These are phyloP conservation scores for Chionomys nivalis DNA, from an alignment of 2,113 vertebrate species.

Conservation along the genomic window DNA sequence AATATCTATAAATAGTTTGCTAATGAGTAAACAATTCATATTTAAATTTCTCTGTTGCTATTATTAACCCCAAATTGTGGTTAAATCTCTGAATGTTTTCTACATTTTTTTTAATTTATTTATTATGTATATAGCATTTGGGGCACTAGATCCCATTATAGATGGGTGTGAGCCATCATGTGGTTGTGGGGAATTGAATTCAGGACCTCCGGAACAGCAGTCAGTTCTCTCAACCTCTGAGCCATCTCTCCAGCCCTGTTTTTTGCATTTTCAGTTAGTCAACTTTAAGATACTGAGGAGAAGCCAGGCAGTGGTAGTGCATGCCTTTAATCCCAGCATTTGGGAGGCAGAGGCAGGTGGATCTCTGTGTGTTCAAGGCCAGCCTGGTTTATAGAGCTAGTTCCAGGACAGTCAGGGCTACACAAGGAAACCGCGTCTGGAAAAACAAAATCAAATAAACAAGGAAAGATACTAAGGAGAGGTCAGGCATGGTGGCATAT, in stretches of 20 bases:
- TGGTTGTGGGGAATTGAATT: too few relatives aligned
- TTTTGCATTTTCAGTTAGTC: conserved; percentile 42
- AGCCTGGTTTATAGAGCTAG: neutral
- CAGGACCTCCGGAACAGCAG: too few relatives aligned
- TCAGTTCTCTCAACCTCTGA: too few relatives aligned
- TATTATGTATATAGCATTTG: too few relatives aligned
- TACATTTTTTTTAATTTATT: neutral
- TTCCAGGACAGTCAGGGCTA: neutral
- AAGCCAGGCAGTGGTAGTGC: neutral
- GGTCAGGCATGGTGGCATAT: too few relatives aligned
- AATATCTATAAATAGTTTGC: conserved; percentile 56
- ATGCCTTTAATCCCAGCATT: neutral
- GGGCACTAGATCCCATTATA: too few relatives aligned
- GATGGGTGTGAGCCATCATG: too few relatives aligned
- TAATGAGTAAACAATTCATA: conserved; percentile 50
- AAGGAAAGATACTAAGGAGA: neutral
- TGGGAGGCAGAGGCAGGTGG: neutral
- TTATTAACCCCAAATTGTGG: neutral
- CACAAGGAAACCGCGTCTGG: neutral
- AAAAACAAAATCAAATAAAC: neutral
- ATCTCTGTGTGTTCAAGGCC: neutral
- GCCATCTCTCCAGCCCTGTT: neutral
- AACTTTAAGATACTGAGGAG: neutral
- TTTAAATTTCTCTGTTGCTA: conserved; percentile 26
- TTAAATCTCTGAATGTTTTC: neutral